Conservation (phyloP, 2,797 vertebrate genomes). For the Ptychadena robeensis region DNA sequence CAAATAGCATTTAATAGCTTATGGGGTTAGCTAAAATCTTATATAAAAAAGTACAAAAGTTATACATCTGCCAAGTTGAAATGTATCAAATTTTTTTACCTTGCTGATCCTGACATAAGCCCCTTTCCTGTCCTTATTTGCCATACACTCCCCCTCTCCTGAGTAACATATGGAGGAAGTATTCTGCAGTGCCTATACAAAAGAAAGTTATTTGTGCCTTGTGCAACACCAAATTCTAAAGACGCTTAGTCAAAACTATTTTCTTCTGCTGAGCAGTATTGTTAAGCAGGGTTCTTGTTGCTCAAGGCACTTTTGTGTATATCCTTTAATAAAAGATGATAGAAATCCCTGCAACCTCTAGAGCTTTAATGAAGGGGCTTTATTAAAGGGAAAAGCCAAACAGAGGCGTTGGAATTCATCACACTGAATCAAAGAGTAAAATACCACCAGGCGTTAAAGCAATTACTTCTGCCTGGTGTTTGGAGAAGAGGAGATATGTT, state of each 20-base stretch:
- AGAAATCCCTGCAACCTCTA: conserved; percentile 25
- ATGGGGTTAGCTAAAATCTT: no score
- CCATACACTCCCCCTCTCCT: neutral
- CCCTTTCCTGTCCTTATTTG: no score
- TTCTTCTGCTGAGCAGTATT: neutral
- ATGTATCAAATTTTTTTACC: no score
- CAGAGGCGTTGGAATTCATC: conserved; percentile 42
- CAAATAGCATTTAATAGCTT: no score
- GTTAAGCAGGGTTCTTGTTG: neutral
- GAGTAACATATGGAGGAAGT: neutral
- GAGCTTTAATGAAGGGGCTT: neutral
- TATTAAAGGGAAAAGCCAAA: conserved; percentile 4
- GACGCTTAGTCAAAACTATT: neutral
- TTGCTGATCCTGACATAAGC: no score
- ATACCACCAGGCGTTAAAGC: conserved; percentile 6
- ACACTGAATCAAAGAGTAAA: conserved; percentile 31
- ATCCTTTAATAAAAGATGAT: conserved; percentile 24
- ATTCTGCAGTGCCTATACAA: no score
- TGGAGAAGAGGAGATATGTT: neutral
- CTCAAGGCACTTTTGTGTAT: conserved; percentile 3
- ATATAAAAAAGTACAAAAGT: no score
- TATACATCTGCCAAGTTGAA: no score
- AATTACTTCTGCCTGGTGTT: conserved; percentile 11
- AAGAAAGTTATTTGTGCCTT: neutral
- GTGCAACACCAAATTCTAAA: neutral